These are phyloP conservation scores for Coenobita brevimanus DNA, from an alignment of 1,140 invertebrate species.

Conservation along the genomic window DNA sequence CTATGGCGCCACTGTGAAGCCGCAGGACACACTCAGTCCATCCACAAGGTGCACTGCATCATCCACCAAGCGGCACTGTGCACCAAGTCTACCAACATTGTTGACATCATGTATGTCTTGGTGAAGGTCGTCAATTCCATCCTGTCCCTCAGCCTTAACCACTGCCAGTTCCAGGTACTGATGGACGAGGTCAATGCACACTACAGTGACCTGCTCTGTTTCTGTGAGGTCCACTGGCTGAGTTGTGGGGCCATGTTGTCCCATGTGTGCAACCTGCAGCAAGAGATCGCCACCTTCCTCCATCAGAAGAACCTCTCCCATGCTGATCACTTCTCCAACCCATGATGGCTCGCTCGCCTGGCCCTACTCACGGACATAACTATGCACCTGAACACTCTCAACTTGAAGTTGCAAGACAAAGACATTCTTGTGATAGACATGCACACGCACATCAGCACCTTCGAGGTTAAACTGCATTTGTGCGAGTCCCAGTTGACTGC, in stretches of 20 bases:
- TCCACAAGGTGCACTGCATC: too few relatives aligned
- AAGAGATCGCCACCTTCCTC: too few relatives aligned
- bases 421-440: conserved; percentile 25
- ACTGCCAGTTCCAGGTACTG: conserved; percentile 43
- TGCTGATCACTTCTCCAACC: conserved; percentile 18
- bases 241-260: conserved; percentile 24
- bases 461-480: conserved; percentile 12
- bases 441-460: conserved; percentile 10
- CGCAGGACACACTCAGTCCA: conserved; percentile 36
- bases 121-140: conserved; percentile 46
- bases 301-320: not conserved
- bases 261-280: not conserved
- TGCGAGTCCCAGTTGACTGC: conserved; percentile 12
- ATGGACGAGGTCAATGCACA: conserved; percentile 38
- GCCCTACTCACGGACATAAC: conserved; percentile 14
- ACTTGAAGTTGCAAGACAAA: conserved; percentile 50
- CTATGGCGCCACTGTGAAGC: conserved; percentile 37
- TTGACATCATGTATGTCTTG: conserved; percentile 16
- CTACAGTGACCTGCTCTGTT: conserved; percentile 45
- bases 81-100: conserved; percentile 18
- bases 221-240: conserved; percentile 38
- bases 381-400: conserved; percentile 41
- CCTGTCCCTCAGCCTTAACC: conserved; percentile 37
- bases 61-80: conserved; percentile 42
- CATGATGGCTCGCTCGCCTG: not conserved